Evolutionary conservation across 1,140 invertebrate species (phyloP).

Genomic region (Drosophila gunungcola): DNA sequence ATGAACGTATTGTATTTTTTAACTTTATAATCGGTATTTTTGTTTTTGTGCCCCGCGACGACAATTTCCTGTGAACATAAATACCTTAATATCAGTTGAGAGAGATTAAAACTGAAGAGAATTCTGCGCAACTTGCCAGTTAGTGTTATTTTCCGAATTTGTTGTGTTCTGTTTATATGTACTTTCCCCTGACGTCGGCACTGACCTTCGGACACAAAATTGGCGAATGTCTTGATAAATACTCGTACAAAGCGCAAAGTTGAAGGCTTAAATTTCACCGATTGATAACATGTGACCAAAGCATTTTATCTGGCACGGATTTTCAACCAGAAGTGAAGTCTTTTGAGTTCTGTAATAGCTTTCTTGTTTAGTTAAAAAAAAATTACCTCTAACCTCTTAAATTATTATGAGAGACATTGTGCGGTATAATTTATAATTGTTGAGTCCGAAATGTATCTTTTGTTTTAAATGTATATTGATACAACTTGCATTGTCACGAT

Average conservation of each 20-base stretch:
- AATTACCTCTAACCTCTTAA: too few species aligned
- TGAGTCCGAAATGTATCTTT: too few species aligned
- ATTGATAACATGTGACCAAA: not conserved
- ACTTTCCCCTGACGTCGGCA: slow-evolving; percentile 55
- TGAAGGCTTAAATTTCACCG: not conserved
- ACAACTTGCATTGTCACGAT: too few species aligned
- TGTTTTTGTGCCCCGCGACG: slow-evolving; percentile 29
- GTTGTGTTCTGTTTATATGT: slow-evolving; percentile 25
- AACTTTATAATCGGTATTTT: slow-evolving; percentile 23
- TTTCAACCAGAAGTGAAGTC: too few species aligned
- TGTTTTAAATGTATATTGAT: too few species aligned
- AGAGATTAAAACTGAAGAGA: slow-evolving; percentile 49
- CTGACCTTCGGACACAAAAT: slow-evolving; percentile 73
- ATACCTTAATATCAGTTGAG: slow-evolving; percentile 69
- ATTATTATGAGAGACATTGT: too few species aligned
- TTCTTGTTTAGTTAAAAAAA: too few species aligned
- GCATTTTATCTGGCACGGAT: too few species aligned
- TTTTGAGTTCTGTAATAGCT: too few species aligned
- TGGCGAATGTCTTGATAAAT: slow-evolving; percentile 49
- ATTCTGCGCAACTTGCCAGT: slow-evolving; percentile 16
- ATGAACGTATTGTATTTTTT: slow-evolving; percentile 17
- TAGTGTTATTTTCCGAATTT: slow-evolving; percentile 32
- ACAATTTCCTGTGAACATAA: slow-evolving; percentile 73
- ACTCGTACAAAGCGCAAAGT: not conserved
- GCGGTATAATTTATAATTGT: too few species aligned